Base-by-base conservation (phyloP, 1,140 invertebrate genomes). In the Muscidifurax raptorellus region DNA sequence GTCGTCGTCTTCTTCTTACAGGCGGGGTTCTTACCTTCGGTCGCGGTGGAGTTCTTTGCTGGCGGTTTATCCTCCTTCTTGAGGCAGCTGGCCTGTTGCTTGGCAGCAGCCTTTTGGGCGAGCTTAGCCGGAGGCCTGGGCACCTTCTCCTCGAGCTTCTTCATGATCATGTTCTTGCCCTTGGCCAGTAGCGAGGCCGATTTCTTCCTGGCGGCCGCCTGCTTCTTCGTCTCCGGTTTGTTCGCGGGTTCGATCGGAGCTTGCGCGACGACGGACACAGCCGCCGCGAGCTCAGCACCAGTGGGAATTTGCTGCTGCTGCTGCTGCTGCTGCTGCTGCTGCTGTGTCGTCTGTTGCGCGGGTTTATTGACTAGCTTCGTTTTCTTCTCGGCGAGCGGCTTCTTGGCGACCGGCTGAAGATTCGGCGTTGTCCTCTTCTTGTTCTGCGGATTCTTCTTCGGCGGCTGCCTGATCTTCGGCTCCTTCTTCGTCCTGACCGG, bases 361-460 rank as follows among this genome's bases (percentile, higher is more conserved):
- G 88, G 87, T 59, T 83, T 59, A n/a, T 92, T 93, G 87, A 91
- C 90, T 91, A 92, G 89, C 66, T 92, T 93, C 81, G 91, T 87
- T 88, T 93, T 93, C 75, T 92, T 93, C 83, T 91, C 90, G 13
- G 91, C 87, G 64, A 40, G 6, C 36, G 90, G 86, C 71, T 93
- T 93, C 74, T 93, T 93, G 0, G 89, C 92, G 2, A 52, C 47
- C 18, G 52, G 90, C 89, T 40, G 36, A 40, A 40, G 36, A 40
- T 10, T 40, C 67, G 92, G 82, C 77, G 94, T 91, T 75, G 92
- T 94, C 89, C 93, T 94, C 81, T 91, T 92, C 82, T 92, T 93
- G 71, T 92, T 93, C n/a, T 77, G 81, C 0, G 75, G 80, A 18
- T 13, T 82, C 10, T 71, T 77, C 40, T 82, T 85, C 28, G 87